phyloP scores from a whole-genome alignment of 1,140 invertebrate genomes.

The Camponotus floridanus region DNA sequence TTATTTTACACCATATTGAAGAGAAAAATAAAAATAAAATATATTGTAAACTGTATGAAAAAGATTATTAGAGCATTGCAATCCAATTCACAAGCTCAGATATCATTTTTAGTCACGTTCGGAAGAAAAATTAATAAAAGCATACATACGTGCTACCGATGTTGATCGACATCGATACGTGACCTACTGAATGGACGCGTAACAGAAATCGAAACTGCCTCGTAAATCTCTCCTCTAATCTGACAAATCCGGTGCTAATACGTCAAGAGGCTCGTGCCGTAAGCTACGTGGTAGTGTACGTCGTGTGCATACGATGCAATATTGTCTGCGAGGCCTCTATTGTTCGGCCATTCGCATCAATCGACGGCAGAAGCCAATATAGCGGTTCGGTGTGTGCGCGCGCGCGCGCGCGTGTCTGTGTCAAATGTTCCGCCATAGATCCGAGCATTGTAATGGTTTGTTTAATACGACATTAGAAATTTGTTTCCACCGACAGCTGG shows the following conservation, averaged over 20 bases:
- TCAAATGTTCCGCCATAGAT: conserved; percentile 72
- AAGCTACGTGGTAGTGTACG: conserved; percentile 39
- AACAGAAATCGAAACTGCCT: conserved; percentile 53
- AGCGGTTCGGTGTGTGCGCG: conserved; percentile 10
- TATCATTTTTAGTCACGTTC: conserved; percentile 59
- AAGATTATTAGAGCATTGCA: conserved; percentile 7
- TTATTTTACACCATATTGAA: background rate
- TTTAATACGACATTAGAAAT: conserved; percentile 83
- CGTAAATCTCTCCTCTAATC: conserved; percentile 75
- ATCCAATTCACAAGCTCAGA: background rate
- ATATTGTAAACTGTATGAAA: background rate
- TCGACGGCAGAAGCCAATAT: conserved; percentile 71
- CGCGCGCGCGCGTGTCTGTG: conserved; percentile 52
- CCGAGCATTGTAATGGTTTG: conserved; percentile 77
- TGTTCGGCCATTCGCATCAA: conserved; percentile 70
- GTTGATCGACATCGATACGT: conserved; percentile 65
- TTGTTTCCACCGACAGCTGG: conserved; percentile 82
- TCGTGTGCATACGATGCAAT: conserved; percentile 58
- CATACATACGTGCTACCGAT: conserved; percentile 53
- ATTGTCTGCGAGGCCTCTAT: conserved; percentile 70
- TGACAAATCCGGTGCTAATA: conserved; percentile 76
- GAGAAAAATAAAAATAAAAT: too few species aligned
- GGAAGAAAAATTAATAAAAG: conserved; percentile 56
- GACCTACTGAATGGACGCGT: conserved; percentile 68
- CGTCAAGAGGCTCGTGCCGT: conserved; percentile 72